A percentile compares a stretch with the other conserved stretches of the same genome.
Evolutionary conservation across 2,797 vertebrate species (phyloP).

Genomic region (Apodemus agrarius): DNA sequence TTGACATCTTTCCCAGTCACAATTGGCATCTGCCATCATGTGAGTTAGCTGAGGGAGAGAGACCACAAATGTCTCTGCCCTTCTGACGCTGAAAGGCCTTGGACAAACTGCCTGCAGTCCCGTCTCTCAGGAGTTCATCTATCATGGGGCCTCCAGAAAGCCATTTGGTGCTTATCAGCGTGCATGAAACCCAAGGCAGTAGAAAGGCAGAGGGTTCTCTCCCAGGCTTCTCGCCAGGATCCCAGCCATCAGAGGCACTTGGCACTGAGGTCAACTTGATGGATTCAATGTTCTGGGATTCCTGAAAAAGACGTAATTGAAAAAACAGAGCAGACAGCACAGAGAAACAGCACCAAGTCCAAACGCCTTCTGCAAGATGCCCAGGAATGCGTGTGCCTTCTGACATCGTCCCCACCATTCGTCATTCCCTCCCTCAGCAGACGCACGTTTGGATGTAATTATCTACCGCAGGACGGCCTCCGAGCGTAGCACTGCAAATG

Average conservation of each 20-base stretch:
- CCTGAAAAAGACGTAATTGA: background rate
- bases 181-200: background rate
- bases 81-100: background rate
- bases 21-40: background rate
- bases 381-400: background rate
- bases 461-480: background rate
- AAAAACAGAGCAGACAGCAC: background rate
- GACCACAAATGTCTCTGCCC: background rate
- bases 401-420: fast-evolving
- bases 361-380: background rate
- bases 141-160: background rate
- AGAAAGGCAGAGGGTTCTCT: background rate
- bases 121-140: background rate
- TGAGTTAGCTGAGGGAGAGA: background rate
- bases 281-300: background rate
- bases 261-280: background rate
- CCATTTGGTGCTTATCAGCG: background rate
- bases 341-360: background rate
- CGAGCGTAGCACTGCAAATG: background rate
- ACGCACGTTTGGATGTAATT: background rate
- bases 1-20: too few species aligned
- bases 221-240: background rate
- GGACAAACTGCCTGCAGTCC: background rate
- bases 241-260: background rate
- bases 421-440: background rate